Conservation (phyloP, 2,888 invertebrate genomes). For the Limnephilus marmoratus region DNA sequence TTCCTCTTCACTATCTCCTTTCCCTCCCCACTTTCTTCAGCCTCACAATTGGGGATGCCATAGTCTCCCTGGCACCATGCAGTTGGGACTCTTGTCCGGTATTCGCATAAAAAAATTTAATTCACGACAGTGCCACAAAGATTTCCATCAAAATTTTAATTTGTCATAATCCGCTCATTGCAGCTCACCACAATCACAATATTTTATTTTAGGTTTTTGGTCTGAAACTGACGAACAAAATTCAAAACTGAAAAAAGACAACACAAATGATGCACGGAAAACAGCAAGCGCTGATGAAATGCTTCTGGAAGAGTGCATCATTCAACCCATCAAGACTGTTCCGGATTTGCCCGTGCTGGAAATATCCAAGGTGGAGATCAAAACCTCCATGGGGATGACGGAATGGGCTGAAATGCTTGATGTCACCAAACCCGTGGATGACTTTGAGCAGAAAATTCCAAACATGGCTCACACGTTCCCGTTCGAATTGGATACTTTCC, state of each 20-base stretch:
- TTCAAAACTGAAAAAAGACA: constrained; percentile 62
- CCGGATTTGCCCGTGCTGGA: constrained; percentile 81
- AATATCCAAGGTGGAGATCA: constrained; percentile 78
- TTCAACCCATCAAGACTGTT: constrained; percentile 71
- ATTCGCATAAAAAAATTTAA: too few species aligned
- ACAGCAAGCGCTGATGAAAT: constrained; percentile 71
- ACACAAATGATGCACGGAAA: constrained; percentile 45
- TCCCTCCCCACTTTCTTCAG: too few species aligned
- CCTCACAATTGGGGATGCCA: too few species aligned
- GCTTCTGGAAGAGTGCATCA: constrained; percentile 73
- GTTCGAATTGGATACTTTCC: constrained; percentile 97
- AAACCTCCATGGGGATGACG: constrained; percentile 75
- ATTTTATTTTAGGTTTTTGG: constrained; percentile 72
- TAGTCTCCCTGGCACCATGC: too few species aligned
- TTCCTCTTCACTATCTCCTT: too few species aligned
- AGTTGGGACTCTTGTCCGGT: too few species aligned
- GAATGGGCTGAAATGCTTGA: constrained; percentile 95
- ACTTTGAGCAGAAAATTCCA: constrained; percentile 89
- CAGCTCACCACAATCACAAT: not conserved
- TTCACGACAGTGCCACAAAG: too few species aligned
- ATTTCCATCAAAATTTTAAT: not conserved
- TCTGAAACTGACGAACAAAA: constrained; percentile 71
- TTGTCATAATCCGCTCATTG: not conserved
- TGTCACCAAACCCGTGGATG: constrained; percentile 86
- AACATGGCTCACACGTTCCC: constrained; percentile 90